Evolutionary conservation across 2,797 vertebrate species (phyloP), one percentile per base, ranked within the genome.

Genomic region (Craterocephalus amniculus): DNA sequence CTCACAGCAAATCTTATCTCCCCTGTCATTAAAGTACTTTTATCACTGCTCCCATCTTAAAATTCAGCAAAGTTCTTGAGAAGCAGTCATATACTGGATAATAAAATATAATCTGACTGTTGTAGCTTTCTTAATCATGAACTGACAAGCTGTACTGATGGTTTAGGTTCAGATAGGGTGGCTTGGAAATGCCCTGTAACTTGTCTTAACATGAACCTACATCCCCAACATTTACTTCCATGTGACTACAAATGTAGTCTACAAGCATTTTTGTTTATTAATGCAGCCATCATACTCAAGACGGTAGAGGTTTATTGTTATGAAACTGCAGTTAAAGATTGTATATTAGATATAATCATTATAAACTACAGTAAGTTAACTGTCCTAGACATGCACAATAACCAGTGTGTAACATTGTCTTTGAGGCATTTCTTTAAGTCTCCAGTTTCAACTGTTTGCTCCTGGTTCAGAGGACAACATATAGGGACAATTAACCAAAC

Each of bases 1-100:
- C 84, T 65, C 62, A 48, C 49, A 63, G 65, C 79, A 83, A 93
- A 95, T 95, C 93, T 95, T 95, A 95, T 95, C 95, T 94, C 1
- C 34, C 29, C 49, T 16, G 87, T 87, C 91, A 94, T 94, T 95
- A 94, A 94, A 93, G 62, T 4, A 35, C 22, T 84, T 92, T 93
- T 95, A 94, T 94, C 85, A 7, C 85, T 70, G 86, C 85, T 69
- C 79, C 78, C 88, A 93, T 94, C 91, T 92, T 78, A 63, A 58
- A 84, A 74, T 89, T 90, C 89, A 91, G 83, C 89, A 90, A 93
- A 93, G 88, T 91, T 70, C 85, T 91, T 83, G 88, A 87, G 79
- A 84, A 88, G 87, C 86, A 68, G 86, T 83, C 88, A 57, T 93
- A 92, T 81, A 90, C 62, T 55, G 67, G 75, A 85, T 90, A 70